Conservation (phyloP, 2,888 invertebrate species). For the Slavum lentiscoides region DNA sequence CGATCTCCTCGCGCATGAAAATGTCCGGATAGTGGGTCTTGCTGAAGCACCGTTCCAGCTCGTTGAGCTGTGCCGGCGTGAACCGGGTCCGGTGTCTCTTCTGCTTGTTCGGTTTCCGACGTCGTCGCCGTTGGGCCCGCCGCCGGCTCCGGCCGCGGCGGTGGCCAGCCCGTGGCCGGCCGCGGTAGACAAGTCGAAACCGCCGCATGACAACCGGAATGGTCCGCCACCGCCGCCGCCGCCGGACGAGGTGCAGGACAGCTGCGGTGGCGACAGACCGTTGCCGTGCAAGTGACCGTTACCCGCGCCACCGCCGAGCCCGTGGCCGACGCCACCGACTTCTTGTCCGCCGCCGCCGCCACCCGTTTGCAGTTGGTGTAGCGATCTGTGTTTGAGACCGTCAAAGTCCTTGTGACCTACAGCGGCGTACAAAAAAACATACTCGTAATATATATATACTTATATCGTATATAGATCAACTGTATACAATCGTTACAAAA, state of each 20-base stretch:
- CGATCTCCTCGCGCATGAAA: constrained; percentile 97
- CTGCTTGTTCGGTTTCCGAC: constrained; percentile 87
- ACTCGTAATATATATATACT: too few relatives aligned
- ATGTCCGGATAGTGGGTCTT: constrained; percentile 98
- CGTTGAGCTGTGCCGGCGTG: constrained; percentile 95
- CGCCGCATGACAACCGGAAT: constrained; percentile 39
- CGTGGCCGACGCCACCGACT: not conserved
- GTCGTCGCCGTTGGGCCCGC: constrained; percentile 59
- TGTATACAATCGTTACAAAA: too few relatives aligned
- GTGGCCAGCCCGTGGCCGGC: constrained; percentile 53
- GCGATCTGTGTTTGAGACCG: constrained; percentile 45
- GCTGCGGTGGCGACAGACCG: constrained; percentile 39
- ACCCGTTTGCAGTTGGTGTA: constrained; percentile 43
- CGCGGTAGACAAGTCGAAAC: constrained; percentile 37
- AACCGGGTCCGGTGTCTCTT: constrained; percentile 95
- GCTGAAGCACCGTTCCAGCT: constrained; percentile 92
- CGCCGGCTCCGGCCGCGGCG: constrained; percentile 58
- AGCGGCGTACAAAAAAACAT: not conserved
- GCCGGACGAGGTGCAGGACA: constrained; percentile 16
- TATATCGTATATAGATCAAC: too few relatives aligned
- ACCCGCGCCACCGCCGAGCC: constrained; percentile 4
- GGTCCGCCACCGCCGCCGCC: constrained; percentile 24
- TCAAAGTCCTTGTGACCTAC: constrained; percentile 45
- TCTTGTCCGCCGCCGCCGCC: constrained; percentile 26
- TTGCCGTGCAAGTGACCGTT: constrained; percentile 29